Base-by-base conservation (phyloP, 1,140 invertebrate species). In the Pomacea maculata region DNA sequence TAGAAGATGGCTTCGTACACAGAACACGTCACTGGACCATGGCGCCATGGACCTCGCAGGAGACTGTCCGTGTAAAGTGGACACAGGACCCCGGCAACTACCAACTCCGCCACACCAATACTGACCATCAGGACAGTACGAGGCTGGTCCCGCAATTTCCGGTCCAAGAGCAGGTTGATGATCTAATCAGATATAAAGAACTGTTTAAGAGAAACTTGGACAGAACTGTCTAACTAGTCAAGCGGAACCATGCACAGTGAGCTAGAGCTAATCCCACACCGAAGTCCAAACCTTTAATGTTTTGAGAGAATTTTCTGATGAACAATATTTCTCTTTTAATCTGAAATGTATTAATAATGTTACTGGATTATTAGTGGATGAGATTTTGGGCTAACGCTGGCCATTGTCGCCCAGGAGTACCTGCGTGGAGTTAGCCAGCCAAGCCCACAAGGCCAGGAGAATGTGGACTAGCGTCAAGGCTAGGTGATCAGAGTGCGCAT, bases 1-100 rank as follows among this genome's bases (percentile, higher is more conserved):
- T 81, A 81, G 25, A 82, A 82, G 52, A 78, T 64, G 15, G 57
- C 68, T 61, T 78, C 80, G 52, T 78, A 82, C 9, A 67, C 25
- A 21, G 70, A 65, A 61, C 80, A 82, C 17, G 76, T 45, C 61
- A 74, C 19, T 14, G 78, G 55, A 14, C 75, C 76, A 65, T 78
- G 80, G 7, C 70, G 73, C 80, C 80, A 82, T n/a, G 80, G 75
- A 12, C 80, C 80, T 61, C 76, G 77, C 52, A 82, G 64, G 19
- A 82, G 78, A 67, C 64, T 79, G 72, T 79, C 81, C 3, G 81
- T 78, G 64, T 82, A 82, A 25, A 82, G 68, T 1, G 81, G 81
- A 25, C 81, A 82, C 11, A 82, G 81, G 34, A 82, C 55, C 1
- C 57, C 81, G 1, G 63, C 77, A n/a, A 79, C 78, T 29, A 82